Conservation (phyloP, 1,140 invertebrate species). For the Drosophila subobscura region DNA sequence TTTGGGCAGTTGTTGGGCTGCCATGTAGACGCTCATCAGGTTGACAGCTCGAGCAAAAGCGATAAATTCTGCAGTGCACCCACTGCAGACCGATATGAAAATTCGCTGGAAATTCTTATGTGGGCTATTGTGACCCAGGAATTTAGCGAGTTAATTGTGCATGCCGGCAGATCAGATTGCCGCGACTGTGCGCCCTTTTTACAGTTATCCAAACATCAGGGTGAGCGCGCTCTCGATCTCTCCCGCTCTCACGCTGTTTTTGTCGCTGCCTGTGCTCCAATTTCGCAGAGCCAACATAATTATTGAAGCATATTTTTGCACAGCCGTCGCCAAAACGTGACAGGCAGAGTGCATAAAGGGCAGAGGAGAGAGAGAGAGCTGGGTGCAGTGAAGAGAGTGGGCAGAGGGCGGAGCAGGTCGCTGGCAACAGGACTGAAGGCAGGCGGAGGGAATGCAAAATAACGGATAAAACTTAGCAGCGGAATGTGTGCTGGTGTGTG, state of each 20-base stretch:
- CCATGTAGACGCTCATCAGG: conserved; percentile 74
- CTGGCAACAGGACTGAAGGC: no score
- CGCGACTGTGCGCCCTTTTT: conserved; percentile 46
- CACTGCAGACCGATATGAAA: conserved; percentile 30
- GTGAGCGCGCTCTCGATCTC: not conserved
- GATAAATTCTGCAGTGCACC: conserved; percentile 66
- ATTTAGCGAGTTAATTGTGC: conserved; percentile 73
- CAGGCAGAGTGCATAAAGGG: conserved; percentile 8
- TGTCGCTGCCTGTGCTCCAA: conserved; percentile 21
- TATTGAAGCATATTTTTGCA: conserved; percentile 35
- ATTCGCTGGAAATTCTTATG: conserved; percentile 27
- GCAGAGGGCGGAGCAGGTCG: not conserved
- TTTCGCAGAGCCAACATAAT: conserved; percentile 58
- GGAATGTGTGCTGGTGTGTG: not conserved
- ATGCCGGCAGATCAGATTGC: conserved; percentile 74
- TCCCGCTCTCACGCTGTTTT: no score
- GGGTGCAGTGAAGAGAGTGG: not conserved
- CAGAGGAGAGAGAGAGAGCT: not conserved
- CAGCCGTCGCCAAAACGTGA: conserved; percentile 56
- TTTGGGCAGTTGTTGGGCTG: conserved; percentile 45
- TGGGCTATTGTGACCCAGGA: conserved; percentile 13
- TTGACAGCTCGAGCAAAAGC: conserved; percentile 69
- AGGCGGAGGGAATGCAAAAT: not conserved
- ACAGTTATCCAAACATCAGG: no score
- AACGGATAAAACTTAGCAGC: not conserved